Percentiles rank a stretch among this genome's conserved stretches.
Conservation (phyloP, 2,113 vertebrate species). For the Sturnira hondurensis region DNA sequence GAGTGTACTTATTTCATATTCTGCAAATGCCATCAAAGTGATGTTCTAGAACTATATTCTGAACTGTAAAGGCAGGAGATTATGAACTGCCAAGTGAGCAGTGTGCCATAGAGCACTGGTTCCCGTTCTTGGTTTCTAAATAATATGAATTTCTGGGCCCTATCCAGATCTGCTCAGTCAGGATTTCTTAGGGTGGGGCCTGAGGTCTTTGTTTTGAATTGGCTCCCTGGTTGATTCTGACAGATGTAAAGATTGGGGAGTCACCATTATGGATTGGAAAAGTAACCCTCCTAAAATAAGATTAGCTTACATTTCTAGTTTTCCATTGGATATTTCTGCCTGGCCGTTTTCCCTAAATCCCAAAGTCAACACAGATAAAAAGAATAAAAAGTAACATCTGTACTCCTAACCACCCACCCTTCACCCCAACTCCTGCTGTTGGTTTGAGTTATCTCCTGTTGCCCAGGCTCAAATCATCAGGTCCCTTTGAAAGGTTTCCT, state of each 20-base stretch:
- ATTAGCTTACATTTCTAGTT: not conserved
- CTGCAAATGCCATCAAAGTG: conserved; percentile 28
- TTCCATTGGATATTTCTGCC: not conserved
- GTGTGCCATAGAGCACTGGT: not conserved
- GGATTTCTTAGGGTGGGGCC: not conserved
- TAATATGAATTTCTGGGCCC: not conserved
- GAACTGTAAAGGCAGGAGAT: not conserved
- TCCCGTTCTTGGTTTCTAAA: not conserved
- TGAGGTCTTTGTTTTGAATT: not conserved
- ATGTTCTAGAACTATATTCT: not conserved
- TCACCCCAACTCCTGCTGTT: not conserved
- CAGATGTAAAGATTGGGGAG: not conserved
- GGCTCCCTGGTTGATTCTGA: not conserved
- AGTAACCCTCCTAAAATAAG: not conserved
- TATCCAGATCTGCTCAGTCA: not conserved
- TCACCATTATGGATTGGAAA: not conserved
- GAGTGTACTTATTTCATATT: conserved; percentile 26
- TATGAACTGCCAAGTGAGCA: not conserved
- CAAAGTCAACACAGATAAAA: not conserved
- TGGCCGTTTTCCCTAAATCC: not conserved
- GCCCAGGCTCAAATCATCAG: not conserved
- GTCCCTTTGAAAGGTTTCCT: not conserved
- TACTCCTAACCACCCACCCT: accelerated
- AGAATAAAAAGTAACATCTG: not conserved
- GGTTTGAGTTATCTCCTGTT: not conserved